Conservation (phyloP, 1,140 invertebrate genomes). For the Eriosoma lanigerum region DNA sequence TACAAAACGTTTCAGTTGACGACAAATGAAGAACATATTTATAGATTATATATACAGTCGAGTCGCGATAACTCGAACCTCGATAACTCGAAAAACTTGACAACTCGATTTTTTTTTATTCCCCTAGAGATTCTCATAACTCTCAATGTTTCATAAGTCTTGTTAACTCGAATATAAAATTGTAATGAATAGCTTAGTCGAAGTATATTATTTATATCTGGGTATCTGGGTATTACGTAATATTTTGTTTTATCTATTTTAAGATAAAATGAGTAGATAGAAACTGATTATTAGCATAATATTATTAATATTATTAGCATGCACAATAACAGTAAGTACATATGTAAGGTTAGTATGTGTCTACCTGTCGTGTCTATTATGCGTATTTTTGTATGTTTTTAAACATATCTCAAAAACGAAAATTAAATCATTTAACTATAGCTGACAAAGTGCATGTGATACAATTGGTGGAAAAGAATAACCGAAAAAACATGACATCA, state of each 20-base stretch:
- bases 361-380: not conserved
- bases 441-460: not conserved
- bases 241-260: not conserved
- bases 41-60: not conserved
- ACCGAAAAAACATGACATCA: not conserved
- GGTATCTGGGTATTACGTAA: not conserved
- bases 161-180: not conserved
- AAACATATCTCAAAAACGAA: conserved; percentile 9
- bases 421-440: not conserved
- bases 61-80: not conserved
- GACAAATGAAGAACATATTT: no score
- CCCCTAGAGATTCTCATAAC: not conserved
- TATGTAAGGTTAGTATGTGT: not conserved
- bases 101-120: not conserved
- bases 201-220: not conserved
- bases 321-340: not conserved
- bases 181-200: not conserved
- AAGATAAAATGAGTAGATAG: not conserved
- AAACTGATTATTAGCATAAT: conserved; percentile 2
- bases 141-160: not conserved
- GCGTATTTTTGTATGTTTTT: not conserved
- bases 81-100: not conserved
- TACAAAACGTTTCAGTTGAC: no score
- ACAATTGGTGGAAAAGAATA: not conserved
- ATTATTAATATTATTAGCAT: no score